Conservation (phyloP, 2,888 invertebrate species). For the Drosophila merina region DNA sequence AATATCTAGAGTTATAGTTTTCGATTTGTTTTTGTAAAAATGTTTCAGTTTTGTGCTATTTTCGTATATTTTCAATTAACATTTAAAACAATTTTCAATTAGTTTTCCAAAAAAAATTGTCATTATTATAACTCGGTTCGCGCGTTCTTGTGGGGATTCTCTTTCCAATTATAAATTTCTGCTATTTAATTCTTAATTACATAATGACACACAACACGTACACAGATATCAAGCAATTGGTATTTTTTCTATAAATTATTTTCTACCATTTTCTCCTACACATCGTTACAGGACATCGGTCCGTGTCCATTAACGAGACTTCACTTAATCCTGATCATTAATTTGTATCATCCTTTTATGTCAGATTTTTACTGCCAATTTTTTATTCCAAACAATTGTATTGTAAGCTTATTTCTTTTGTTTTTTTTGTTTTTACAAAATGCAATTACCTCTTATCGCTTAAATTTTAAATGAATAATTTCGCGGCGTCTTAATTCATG, state of each 20-base stretch:
- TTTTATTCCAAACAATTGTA: conserved; percentile 15
- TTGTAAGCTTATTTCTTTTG: conserved; percentile 13
- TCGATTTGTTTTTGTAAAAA: not conserved
- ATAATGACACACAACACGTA: conserved; percentile 14
- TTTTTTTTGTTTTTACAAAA: conserved; percentile 4
- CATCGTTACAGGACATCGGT: conserved; percentile 16
- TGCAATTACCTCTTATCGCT: not conserved
- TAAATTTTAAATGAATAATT: not conserved
- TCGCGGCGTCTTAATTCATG: not conserved
- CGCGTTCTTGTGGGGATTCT: not conserved
- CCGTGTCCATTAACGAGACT: conserved; percentile 5
- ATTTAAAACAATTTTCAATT: conserved; percentile 8
- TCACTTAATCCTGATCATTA: conserved; percentile 15
- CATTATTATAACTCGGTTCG: conserved; percentile 2
- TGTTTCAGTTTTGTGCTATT: not conserved
- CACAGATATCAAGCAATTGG: not conserved
- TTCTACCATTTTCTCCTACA: conserved; percentile 18
- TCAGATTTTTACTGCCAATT: not conserved
- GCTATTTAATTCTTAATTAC: conserved; percentile 20
- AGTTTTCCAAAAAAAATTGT: conserved; percentile 1
- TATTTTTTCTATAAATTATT: not conserved
- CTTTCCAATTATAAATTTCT: conserved; percentile 23
- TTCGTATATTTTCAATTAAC: not conserved
- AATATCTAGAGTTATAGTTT: conserved; percentile 1
- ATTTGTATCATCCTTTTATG: conserved; percentile 1